Evolutionary conservation across 2,113 vertebrate species (phyloP), one percentile per base, ranked within the genome.

Genomic region (Pelobates fuscus): DNA sequence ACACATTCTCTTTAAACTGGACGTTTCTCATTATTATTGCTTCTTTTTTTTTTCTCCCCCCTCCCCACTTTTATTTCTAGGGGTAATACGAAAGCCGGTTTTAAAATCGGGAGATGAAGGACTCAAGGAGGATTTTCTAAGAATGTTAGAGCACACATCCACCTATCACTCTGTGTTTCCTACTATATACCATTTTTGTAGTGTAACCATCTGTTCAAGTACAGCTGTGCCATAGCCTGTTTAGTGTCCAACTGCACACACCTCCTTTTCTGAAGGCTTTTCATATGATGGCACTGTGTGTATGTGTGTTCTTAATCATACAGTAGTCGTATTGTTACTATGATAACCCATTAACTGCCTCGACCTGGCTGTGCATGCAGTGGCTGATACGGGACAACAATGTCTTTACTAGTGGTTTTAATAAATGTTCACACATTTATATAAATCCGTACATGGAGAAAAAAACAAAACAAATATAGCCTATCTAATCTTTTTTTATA

Each of bases 311-410:
- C 82, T 86, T 87, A 89, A 80, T 90, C 87, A 89, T 84, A 58
- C 82, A 79, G 78, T 86, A 91, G 83, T 81, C 85, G 83, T 86
- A 87, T 87, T 43, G 65, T 89, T 85, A 88, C 83, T 84, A 83
- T 85, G 84, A 86, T 91, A 87, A 85, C 81, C 82, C 89, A 84
- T 89, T 90, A 87, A 87, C 84, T 86, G 84, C 85, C 70, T 82
- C 54, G 71, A 80, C 84, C 57, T 81, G 88, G 85, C 86, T 89
- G 84, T 91, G 91, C 91, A 92, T 93, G 90, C 91, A 88, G 86
- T 89, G 81, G 85, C 86, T 86, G 86, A 85, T 82, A 2, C 83
- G 25, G 72, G 72, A 76, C 72, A 18, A 30, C 17, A 81, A 83
- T 80, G 87, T 84, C 86, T 88, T 89, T 86, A 90, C 83, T 71